These are phyloP conservation scores for Gallinago media DNA, from an alignment of 2,113 vertebrate species.

Conservation along the genomic window DNA sequence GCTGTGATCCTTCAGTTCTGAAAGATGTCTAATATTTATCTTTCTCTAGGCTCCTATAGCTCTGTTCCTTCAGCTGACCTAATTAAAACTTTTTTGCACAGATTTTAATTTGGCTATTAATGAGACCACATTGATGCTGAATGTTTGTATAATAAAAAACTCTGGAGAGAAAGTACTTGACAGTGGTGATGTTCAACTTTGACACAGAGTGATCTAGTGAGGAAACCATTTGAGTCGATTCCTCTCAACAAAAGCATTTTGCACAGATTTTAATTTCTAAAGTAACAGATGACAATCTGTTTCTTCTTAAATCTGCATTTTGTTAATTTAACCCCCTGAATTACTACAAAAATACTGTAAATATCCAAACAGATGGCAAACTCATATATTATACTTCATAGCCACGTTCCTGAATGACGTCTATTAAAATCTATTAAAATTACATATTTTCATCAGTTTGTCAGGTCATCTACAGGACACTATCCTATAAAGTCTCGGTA, in stretches of 20 bases:
- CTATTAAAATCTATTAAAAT: background rate
- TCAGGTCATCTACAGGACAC: background rate
- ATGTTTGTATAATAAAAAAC: background rate
- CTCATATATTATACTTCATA: background rate
- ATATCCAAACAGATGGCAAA: background rate
- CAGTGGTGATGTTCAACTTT: background rate
- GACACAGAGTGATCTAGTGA: background rate
- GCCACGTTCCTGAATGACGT: background rate
- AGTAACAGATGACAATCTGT: background rate
- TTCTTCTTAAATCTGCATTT: background rate
- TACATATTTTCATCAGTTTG: background rate
- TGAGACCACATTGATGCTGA: background rate
- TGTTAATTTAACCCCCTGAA: background rate
- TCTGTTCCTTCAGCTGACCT: background rate
- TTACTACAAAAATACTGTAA: slow-evolving; percentile 26
- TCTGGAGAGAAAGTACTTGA: background rate
- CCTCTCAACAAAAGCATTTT: background rate
- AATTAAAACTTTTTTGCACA: background rate
- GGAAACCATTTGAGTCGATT: background rate
- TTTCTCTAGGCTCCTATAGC: background rate
- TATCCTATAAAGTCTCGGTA: background rate
- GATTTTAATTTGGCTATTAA: background rate
- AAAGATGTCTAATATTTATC: background rate
- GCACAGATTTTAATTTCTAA: background rate
- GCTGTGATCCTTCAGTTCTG: background rate